Percentiles rank a stretch among this genome's conserved stretches.
Conservation (phyloP, 2,113 vertebrate genomes). For the Lutjanus erythropterus region DNA sequence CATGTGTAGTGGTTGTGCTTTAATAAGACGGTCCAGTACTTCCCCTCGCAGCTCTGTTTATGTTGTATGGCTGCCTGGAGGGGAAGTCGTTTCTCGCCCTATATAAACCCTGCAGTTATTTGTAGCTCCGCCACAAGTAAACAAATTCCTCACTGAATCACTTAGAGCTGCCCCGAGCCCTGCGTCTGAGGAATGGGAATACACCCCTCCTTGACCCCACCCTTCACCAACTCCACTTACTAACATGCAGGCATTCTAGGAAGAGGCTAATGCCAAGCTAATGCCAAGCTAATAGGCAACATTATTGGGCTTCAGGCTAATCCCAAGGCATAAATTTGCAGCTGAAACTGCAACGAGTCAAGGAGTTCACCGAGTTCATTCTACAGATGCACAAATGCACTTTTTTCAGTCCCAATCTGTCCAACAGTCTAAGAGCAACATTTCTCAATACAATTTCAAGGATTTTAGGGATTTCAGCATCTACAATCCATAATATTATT, state of each 20-base stretch:
- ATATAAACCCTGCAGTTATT: constrained; percentile 83
- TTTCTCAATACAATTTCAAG: too few relatives aligned
- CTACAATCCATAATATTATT: too few relatives aligned
- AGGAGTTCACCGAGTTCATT: too few relatives aligned
- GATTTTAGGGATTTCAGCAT: too few relatives aligned
- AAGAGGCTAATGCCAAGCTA: constrained; percentile 13
- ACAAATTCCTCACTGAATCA: constrained; percentile 82
- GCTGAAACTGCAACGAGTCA: not conserved
- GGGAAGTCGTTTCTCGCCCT: constrained; percentile 74
- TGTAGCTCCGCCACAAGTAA: constrained; percentile 84
- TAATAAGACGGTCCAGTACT: constrained; percentile 74
- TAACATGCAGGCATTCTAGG: not conserved
- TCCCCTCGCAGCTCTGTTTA: constrained; percentile 74
- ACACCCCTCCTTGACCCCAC: constrained; percentile 55
- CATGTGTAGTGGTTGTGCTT: constrained; percentile 75
- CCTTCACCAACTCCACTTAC: constrained; percentile 27
- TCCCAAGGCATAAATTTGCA: not conserved
- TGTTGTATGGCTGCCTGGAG: constrained; percentile 77
- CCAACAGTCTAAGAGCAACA: too few relatives aligned
- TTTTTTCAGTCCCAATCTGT: too few relatives aligned
- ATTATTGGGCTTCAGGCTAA: not conserved
- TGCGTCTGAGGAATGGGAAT: constrained; percentile 57
- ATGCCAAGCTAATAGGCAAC: constrained; percentile 1
- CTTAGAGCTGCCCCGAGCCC: constrained; percentile 54
- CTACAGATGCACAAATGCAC: too few relatives aligned